phyloP scores from a whole-genome alignment of 2,888 invertebrate genomes.

The Zaprionus bogoriensis region DNA sequence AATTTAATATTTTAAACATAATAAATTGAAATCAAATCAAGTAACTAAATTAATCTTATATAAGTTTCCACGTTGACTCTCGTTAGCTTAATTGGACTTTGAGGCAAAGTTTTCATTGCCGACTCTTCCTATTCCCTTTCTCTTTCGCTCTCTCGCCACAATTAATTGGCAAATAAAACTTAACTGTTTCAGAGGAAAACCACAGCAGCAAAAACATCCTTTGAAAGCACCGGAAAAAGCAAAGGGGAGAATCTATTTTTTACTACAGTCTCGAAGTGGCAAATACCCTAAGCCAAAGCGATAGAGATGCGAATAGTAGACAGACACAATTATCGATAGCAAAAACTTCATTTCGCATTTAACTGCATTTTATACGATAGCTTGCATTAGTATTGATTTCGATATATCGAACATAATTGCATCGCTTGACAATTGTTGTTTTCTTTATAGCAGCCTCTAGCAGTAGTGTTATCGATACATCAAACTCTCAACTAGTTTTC shows the following conservation, averaged over 20 bases:
- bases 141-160: background rate
- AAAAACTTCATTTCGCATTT: too few species aligned
- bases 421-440: too few species aligned
- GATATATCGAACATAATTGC: too few species aligned
- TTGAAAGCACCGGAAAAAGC: background rate
- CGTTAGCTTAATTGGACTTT: background rate
- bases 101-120: too few species aligned
- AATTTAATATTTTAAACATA: slow-evolving; percentile 7
- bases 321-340: too few species aligned
- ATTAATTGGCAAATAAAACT: slow-evolving; percentile 2
- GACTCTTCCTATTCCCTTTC: background rate
- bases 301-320: background rate
- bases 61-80: background rate
- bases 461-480: too few species aligned
- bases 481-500: too few species aligned
- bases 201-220: background rate
- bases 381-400: too few species aligned
- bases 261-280: background rate
- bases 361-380: too few species aligned
- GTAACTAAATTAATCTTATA: background rate
- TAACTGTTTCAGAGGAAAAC: background rate
- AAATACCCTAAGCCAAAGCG: background rate
- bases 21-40: background rate
- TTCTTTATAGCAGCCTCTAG: too few species aligned
- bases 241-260: background rate